Percentiles rank a stretch among this genome's conserved stretches.
These are phyloP conservation scores for Propithecus deckenii DNA, from an alignment of 2,797 vertebrate species.

Conservation along the genomic window DNA sequence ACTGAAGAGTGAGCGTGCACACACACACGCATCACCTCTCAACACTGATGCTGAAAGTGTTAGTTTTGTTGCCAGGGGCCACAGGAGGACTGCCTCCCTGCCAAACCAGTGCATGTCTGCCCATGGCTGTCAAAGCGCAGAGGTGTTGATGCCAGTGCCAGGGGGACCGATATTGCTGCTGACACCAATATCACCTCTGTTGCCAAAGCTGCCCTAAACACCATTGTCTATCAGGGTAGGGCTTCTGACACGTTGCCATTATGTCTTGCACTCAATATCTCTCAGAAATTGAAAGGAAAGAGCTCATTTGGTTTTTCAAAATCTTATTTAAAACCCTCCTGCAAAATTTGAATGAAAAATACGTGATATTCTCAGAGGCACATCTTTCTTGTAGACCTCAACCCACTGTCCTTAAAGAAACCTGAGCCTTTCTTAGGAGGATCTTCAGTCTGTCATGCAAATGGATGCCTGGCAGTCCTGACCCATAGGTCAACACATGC, in stretches of 20 bases:
- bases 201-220: neutral
- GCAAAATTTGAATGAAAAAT: neutral
- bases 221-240: too few relatives aligned
- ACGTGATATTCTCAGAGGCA: neutral
- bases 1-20: accelerated
- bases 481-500: neutral
- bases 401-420: neutral
- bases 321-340: neutral
- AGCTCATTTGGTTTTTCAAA: neutral
- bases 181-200: neutral
- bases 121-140: neutral
- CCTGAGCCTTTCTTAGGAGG: neutral
- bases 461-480: neutral
- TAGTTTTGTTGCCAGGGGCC: neutral
- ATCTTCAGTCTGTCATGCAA: neutral
- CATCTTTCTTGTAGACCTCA: neutral
- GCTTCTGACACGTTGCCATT: neutral
- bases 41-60: neutral
- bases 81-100: neutral
- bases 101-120: neutral
- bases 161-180: neutral
- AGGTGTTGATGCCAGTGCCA: neutral
- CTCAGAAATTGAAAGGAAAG: neutral
- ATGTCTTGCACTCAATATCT: neutral
- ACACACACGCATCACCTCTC: neutral